Percentiles rank a stretch among this genome's conserved stretches.
Evolutionary conservation across 2,797 vertebrate genomes (phyloP).

Genomic region (Linurgus olivaceus): DNA sequence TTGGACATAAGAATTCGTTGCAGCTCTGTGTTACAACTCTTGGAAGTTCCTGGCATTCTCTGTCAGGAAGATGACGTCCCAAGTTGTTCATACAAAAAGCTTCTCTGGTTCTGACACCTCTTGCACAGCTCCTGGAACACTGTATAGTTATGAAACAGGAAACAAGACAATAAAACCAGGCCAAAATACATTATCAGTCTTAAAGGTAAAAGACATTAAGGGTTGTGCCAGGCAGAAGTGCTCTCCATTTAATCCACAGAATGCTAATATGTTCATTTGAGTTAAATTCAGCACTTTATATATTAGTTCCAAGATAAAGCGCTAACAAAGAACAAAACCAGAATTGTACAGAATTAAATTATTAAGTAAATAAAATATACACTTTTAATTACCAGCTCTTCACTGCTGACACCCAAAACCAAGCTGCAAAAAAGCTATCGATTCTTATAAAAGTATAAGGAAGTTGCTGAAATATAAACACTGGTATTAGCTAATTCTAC

Average conservation of each 20-base stretch:
- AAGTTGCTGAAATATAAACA: not conserved
- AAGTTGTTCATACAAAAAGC: constrained; percentile 90
- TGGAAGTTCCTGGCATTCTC: constrained; percentile 83
- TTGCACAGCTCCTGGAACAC: constrained; percentile 92
- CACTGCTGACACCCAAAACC: not conserved
- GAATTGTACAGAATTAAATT: not conserved
- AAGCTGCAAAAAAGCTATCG: not conserved
- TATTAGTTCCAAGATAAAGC: not conserved
- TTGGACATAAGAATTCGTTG: constrained; percentile 86
- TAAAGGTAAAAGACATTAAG: not conserved
- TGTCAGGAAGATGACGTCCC: constrained; percentile 84
- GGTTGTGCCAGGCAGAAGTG: not conserved
- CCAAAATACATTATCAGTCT: not conserved
- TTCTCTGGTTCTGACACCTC: constrained; percentile 84
- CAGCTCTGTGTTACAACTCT: constrained; percentile 80
- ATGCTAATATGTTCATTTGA: not conserved
- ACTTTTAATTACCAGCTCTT: not conserved
- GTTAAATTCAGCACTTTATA: not conserved
- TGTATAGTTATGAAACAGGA: constrained; percentile 47
- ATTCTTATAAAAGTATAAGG: not conserved
- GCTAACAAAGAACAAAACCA: not conserved
- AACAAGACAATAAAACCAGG: not conserved
- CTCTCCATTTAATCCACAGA: not conserved
- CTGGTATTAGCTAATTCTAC: not conserved
- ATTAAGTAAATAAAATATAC: not conserved